Evolutionary conservation across 92 coral and sea anemone genomes (phyloP).

Genomic region (Phenganax subtilis): DNA sequence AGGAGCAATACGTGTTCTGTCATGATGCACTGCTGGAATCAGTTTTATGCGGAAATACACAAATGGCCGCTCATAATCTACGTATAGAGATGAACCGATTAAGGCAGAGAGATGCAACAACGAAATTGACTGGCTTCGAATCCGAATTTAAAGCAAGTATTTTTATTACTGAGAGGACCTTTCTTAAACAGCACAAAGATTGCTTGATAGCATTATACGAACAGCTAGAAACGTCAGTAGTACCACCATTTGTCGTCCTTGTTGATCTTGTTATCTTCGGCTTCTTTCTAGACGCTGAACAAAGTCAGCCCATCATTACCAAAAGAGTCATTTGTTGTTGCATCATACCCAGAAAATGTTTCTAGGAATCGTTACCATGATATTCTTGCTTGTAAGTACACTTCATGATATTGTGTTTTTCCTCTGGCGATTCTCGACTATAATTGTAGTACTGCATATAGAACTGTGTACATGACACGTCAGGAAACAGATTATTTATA

Average conservation of each 20-base stretch:
- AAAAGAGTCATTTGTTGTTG: constrained; percentile 74
- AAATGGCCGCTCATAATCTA: constrained; percentile 88
- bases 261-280: neutral
- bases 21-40: constrained; percentile 92
- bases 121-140: constrained; percentile 68
- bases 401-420: neutral
- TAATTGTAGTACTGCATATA: no score
- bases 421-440: no score
- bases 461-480: no score
- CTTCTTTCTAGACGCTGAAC: constrained; percentile 67
- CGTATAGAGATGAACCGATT: constrained; percentile 73
- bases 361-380: constrained; percentile 85
- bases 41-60: constrained; percentile 95
- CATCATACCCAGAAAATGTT: constrained; percentile 81
- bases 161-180: neutral
- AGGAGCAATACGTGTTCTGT: constrained; percentile 97
- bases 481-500: no score
- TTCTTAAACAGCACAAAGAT: neutral
- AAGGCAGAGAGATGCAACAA: constrained; percentile 56
- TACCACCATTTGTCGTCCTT: neutral
- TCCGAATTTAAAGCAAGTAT: constrained; percentile 75
- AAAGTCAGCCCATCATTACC: constrained; percentile 85
- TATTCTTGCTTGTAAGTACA: constrained; percentile 75
- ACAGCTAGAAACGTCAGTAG: neutral
- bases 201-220: neutral